Evolutionary conservation across 2,888 invertebrate genomes (phyloP).

Genomic region (Coecobrya sp.): DNA sequence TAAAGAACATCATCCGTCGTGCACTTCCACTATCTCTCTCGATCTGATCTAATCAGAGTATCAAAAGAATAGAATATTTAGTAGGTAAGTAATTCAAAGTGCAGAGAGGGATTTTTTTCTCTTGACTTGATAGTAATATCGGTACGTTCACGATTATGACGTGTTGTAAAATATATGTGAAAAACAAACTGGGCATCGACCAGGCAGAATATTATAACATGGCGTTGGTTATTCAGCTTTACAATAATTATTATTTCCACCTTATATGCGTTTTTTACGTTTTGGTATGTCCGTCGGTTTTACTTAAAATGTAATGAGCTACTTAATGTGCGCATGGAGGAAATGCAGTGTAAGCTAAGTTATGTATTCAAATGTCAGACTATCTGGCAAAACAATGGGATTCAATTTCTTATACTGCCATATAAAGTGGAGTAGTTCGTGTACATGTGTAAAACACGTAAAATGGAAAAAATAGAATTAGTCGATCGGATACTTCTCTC

Average conservation of each 20-base stretch:
- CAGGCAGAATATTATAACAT: neutral
- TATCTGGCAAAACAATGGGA: constrained; percentile 45
- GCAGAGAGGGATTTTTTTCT: neutral
- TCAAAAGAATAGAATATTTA: constrained; percentile 10
- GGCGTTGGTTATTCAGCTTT: neutral
- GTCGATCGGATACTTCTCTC: neutral
- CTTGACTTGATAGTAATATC: neutral
- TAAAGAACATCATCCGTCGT: constrained; percentile 21
- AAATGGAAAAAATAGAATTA: constrained; percentile 36
- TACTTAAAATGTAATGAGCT: constrained; percentile 39
- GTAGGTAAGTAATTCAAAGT: neutral
- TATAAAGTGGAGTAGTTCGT: constrained; percentile 65
- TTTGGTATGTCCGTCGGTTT: neutral
- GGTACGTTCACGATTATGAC: neutral
- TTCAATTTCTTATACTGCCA: constrained; percentile 49
- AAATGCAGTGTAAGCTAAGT: constrained; percentile 18
- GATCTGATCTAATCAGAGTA: constrained; percentile 30
- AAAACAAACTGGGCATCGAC: neutral
- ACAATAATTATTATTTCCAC: neutral
- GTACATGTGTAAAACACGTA: constrained; percentile 29
- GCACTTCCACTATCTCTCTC: neutral
- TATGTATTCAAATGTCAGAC: constrained; percentile 57
- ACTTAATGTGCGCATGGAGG: constrained; percentile 32
- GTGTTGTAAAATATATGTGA: neutral
- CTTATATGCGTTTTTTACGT: neutral